These are phyloP conservation scores for Myiagra hebetior DNA, from an alignment of 2,113 vertebrate genomes.

Conservation along the genomic window DNA sequence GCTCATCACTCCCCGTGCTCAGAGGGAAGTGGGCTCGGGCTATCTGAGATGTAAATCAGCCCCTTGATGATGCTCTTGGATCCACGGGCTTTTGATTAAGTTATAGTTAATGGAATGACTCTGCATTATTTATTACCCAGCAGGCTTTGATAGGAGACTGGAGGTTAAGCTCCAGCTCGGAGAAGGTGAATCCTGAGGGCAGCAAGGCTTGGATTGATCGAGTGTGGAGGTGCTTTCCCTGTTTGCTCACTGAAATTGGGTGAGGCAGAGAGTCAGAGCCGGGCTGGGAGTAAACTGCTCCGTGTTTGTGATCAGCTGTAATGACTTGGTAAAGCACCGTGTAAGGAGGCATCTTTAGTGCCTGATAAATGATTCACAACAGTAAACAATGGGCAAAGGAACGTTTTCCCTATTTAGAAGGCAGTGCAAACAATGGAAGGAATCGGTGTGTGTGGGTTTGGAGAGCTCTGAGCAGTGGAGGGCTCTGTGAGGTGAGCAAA, in stretches of 20 bases:
- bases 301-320: not conserved
- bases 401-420: not conserved
- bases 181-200: constrained; percentile 15
- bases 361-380: not conserved
- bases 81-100: constrained; percentile 40
- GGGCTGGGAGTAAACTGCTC: not conserved
- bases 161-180: not conserved
- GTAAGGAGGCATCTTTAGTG: not conserved
- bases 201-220: not conserved
- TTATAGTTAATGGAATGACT: constrained; percentile 33
- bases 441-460: rapidly evolving
- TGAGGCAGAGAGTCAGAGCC: not conserved
- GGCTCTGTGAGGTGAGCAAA: not conserved
- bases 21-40: not conserved
- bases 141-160: constrained; percentile 5
- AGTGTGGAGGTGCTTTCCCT: not conserved
- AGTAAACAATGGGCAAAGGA: not conserved
- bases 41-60: not conserved
- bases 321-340: not conserved
- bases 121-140: constrained; percentile 59
- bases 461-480: not conserved
- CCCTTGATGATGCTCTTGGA: not conserved
- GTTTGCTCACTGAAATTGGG: not conserved
- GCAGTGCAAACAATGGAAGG: not conserved
- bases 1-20: not conserved